A percentile compares a stretch with the other conserved stretches of the same genome.
Evolutionary conservation across 2,113 vertebrate genomes (phyloP).

Genomic region (Uria aalge): DNA sequence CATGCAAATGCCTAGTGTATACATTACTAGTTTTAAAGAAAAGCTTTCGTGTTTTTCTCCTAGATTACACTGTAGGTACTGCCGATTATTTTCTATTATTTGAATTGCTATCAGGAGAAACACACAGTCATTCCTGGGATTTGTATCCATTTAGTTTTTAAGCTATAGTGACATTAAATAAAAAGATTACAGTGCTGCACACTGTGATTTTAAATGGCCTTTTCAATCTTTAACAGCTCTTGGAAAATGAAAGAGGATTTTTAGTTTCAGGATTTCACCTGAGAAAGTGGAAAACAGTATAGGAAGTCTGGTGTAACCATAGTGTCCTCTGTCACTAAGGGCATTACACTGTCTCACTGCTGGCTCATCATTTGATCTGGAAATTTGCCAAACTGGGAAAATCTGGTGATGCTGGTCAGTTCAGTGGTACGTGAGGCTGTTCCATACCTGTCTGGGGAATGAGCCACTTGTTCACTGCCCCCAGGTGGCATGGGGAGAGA

Average conservation of each 20-base stretch:
- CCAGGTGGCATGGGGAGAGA: not conserved
- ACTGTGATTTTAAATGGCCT: not conserved
- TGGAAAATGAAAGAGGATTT: not conserved
- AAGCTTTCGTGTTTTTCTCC: not conserved
- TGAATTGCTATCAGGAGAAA: not conserved
- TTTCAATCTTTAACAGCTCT: not conserved
- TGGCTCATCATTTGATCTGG: not conserved
- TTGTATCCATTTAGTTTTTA: not conserved
- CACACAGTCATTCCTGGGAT: not conserved
- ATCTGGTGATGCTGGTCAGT: not conserved
- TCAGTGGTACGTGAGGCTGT: not conserved
- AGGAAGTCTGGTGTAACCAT: not conserved
- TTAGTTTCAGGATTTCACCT: not conserved
- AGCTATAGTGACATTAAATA: not conserved
- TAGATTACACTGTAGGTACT: not conserved
- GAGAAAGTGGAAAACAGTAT: not conserved
- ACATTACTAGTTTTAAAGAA: not conserved
- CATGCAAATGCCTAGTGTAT: not conserved
- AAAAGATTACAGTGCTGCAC: not conserved
- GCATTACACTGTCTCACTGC: not conserved
- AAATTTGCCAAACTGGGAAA: not conserved
- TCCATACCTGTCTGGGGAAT: not conserved
- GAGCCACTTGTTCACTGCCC: fast-evolving
- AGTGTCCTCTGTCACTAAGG: not conserved
- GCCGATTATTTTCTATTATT: not conserved